Evolutionary conservation across 2,888 invertebrate genomes (phyloP).

Genomic region (Cryptocheilus praepositus): DNA sequence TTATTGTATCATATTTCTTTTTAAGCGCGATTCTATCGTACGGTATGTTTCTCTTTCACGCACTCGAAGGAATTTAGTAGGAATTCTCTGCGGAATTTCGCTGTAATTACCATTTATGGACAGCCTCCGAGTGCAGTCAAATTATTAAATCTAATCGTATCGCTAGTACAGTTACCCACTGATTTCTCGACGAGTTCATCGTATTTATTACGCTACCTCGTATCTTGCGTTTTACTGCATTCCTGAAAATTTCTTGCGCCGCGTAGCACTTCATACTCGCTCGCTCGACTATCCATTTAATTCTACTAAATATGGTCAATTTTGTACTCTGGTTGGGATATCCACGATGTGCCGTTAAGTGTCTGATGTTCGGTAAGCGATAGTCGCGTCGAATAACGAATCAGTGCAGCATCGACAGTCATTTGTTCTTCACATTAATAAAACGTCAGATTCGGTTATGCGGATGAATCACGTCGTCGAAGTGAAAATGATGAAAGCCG

Average conservation of each 20-base stretch:
- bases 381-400: too few species aligned
- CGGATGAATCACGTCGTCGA: too few species aligned
- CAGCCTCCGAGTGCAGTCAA: background rate
- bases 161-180: conserved; percentile 5
- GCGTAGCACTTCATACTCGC: too few species aligned
- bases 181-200: too few species aligned
- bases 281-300: background rate
- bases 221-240: too few species aligned
- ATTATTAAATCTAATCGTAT: conserved; percentile 20
- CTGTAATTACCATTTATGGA: conserved; percentile 8
- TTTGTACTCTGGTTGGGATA: conserved; percentile 48
- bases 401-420: too few species aligned
- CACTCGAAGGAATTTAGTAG: conserved; percentile 30
- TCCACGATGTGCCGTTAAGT: conserved; percentile 19
- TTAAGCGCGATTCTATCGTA: conserved; percentile 19
- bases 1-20: conserved; percentile 6
- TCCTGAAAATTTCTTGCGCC: too few species aligned
- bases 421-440: too few species aligned
- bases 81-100: conserved; percentile 27
- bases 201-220: too few species aligned
- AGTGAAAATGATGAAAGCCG: too few species aligned
- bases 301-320: conserved; percentile 38
- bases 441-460: too few species aligned
- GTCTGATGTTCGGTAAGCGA: conserved; percentile 10
- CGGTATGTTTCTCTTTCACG: conserved; percentile 30